Base-by-base conservation (phyloP, 2,113 vertebrate species). In the Oncorhynchus nerka region DNA sequence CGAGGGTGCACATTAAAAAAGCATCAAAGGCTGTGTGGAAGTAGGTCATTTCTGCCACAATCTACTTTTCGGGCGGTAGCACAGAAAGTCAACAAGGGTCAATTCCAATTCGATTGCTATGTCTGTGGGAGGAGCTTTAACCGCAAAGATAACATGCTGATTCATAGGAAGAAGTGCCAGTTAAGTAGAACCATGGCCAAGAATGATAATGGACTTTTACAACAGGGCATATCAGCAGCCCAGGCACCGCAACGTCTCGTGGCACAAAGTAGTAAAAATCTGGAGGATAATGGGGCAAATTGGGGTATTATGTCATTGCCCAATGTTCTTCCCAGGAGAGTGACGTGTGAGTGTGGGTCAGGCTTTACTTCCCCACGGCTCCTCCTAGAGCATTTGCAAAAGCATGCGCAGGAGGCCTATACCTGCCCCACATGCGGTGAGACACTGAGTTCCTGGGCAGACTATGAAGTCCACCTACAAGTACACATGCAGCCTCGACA, bases 301-400 rank as follows among this genome's bases (percentile, higher is more conserved):
- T 94, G 93, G 93, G 92, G 90, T 24, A 92, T 94, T 71, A 93
- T 93, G 93, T 93, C 93, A 2, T 80, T 94, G 51, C 93, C 93
- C 20, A 90, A 92, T 0, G 92, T 94, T 0, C 91, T 94, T 13
- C 93, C 93, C 4, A 85, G 93, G 62, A 92, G 90, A 77, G 93
- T 94, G 73, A 94, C 93, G 0, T 94, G 93, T 8, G 93, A 94
- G 75, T 94, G 93, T 30, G 92, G 93, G 24, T 84, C 88, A 0
- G 89, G 89, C 28, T 94, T 94, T 73, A 94, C 91, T 1, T 91
- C 92, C 51, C 92, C 94, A 4, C 87, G 86, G 67, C 89, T 92
- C 24, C 90, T 94, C 39, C 87, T 94, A 61, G 92, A 93, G 82
- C 94, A 94, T 81, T 82, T 94, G 73, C 92, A 94, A 73, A 91